Evolutionary conservation across 2,797 vertebrate genomes (phyloP), one percentile per base, ranked within the genome.

Genomic region (Tauraco hartlaubi): DNA sequence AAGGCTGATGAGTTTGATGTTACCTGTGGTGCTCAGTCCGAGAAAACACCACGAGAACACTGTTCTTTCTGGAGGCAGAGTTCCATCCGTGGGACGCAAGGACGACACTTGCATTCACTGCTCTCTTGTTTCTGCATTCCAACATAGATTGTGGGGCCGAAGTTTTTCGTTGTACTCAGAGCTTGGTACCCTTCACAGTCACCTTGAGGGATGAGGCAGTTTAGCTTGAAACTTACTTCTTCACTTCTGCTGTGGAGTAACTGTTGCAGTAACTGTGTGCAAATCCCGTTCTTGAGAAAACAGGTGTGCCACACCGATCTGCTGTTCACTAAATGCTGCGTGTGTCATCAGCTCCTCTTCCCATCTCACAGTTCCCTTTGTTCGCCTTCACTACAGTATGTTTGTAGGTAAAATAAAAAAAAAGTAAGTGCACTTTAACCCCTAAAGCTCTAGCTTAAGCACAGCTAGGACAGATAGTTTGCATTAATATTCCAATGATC

Each of bases 401-500:
- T 61, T 82, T 33, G 10, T 37, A 44, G 21, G 17, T 55, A 68
- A 58, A 75, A 28, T 13, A 41, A 46, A 46, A 51, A 37, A 66
- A 37, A 58, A 44, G 17, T 16, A 43, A 67, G 29, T 17, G 12
- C 11, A 1, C 7, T 43, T 59, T 20, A 23, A 33, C 41, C 9
- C 9, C 1, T 1, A 31, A 63, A 77, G 12, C 35, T 80, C 12
- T 16, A 6, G 8, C 7, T 6, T 12, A 33, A 61, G 44, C 58
- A 9, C 51, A 25, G 22, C 9, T 1, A 6, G 51, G 49, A 25
- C 25, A 12, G 17, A 7, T 8, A 5, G 5, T 39, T 64, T 48
- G 20, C 1, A 0, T 29, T 56, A n/a, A 6, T 59, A 15, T 16
- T 72, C 31, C 9, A 2, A 0, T 43, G 33, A 28, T 23, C 2